phyloP scores from a whole-genome alignment of 2,797 vertebrate species.

The Mormyrus proboscirostris region DNA sequence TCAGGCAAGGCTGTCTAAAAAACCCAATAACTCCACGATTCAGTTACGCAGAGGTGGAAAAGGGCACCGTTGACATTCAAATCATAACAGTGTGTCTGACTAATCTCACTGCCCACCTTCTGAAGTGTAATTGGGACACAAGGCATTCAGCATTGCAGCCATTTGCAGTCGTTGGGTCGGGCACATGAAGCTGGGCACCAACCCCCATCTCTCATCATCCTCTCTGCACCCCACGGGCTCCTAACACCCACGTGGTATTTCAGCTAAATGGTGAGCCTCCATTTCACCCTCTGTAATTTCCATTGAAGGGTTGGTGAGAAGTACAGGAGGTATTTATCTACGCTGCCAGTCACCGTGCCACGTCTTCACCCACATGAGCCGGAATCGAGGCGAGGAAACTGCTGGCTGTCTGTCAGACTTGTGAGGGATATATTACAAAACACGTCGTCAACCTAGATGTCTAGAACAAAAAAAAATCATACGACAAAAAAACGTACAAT shows the following conservation, averaged over 20 bases:
- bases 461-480: background rate
- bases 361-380: background rate
- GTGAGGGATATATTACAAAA: background rate
- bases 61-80: background rate
- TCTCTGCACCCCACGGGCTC: background rate
- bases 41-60: background rate
- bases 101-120: background rate
- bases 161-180: background rate
- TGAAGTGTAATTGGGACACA: background rate
- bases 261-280: background rate
- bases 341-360: background rate
- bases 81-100: background rate
- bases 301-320: background rate
- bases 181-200: background rate
- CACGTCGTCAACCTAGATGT: background rate
- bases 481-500: background rate
- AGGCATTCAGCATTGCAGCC: background rate
- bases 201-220: background rate
- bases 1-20: background rate
- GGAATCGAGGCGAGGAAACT: background rate
- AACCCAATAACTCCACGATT: background rate
- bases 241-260: background rate
- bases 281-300: background rate
- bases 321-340: background rate
- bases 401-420: background rate